These are phyloP conservation scores for Diglossa cyanea DNA, from an alignment of 2,797 vertebrate genomes.

Conservation along the genomic window DNA sequence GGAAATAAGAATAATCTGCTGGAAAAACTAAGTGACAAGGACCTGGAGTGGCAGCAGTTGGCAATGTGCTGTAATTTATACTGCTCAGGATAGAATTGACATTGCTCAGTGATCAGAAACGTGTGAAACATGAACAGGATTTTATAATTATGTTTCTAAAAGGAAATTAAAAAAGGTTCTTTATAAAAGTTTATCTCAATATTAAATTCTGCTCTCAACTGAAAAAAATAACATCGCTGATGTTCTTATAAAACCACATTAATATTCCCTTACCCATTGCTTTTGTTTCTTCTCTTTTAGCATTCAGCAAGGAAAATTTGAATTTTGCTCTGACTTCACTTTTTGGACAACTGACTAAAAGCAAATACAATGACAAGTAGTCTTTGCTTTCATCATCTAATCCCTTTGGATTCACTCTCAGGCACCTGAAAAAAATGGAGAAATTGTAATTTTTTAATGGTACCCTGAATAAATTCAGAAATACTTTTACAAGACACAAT, in stretches of 20 bases:
- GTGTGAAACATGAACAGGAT: neutral
- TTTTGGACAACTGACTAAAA: slow-evolving; percentile 99
- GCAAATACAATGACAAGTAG: slow-evolving; percentile 96
- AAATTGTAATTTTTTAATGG: neutral
- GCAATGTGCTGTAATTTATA: neutral
- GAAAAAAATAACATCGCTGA: neutral
- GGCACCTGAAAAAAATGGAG: slow-evolving; percentile 85
- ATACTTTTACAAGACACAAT: neutral
- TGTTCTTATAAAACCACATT: slow-evolving; percentile 8
- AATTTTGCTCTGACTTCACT: slow-evolving; percentile 99
- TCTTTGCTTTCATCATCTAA: slow-evolving; percentile 99
- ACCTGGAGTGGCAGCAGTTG: neutral
- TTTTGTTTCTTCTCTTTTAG: slow-evolving; percentile 98
- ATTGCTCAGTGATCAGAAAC: neutral
- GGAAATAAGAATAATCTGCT: neutral
- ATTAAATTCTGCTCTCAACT: neutral
- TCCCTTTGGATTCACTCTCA: slow-evolving; percentile 97
- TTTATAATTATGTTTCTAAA: slow-evolving; percentile 4
- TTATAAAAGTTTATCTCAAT: neutral
- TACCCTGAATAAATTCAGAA: neutral
- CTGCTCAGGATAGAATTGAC: neutral
- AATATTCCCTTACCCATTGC: slow-evolving; percentile 90
- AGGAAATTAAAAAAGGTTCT: neutral
- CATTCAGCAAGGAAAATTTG: slow-evolving; percentile 97
- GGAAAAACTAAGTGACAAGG: neutral